These are phyloP conservation scores for Neotragus pygmaeus DNA, from an alignment of 2,113 vertebrate genomes.

Conservation along the genomic window DNA sequence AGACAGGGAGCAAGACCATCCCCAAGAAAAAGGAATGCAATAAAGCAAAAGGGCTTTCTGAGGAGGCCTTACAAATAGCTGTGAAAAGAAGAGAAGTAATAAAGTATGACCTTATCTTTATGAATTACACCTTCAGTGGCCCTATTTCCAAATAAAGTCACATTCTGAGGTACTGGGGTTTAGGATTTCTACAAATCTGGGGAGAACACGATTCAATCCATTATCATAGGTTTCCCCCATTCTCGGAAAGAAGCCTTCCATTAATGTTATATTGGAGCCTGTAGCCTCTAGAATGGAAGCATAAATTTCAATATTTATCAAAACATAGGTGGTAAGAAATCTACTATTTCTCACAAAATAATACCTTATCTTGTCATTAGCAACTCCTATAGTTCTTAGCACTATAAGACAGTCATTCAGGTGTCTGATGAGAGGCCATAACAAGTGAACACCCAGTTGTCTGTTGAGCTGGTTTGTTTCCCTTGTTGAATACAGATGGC, in stretches of 20 bases:
- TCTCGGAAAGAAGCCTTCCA: background rate
- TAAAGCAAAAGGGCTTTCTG: background rate
- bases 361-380: background rate
- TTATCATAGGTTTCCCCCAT: background rate
- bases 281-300: background rate
- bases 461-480: background rate
- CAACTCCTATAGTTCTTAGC: background rate
- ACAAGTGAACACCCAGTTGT: background rate
- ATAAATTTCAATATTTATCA: slow-evolving; percentile 7
- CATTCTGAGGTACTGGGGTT: background rate
- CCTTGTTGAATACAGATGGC: background rate
- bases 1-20: background rate
- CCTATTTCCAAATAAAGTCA: background rate
- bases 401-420: background rate
- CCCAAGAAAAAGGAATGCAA: background rate
- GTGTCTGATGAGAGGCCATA: background rate
- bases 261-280: background rate
- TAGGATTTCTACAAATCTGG: background rate
- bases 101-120: background rate
- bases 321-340: background rate
- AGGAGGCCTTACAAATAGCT: background rate
- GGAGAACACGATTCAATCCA: background rate
- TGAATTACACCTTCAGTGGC: background rate
- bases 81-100: background rate
- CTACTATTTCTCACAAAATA: background rate